A percentile compares a stretch with the other conserved stretches of the same genome.
These are phyloP conservation scores for Abrostola triplasia DNA, from an alignment of 2,888 invertebrate species.

Conservation along the genomic window DNA sequence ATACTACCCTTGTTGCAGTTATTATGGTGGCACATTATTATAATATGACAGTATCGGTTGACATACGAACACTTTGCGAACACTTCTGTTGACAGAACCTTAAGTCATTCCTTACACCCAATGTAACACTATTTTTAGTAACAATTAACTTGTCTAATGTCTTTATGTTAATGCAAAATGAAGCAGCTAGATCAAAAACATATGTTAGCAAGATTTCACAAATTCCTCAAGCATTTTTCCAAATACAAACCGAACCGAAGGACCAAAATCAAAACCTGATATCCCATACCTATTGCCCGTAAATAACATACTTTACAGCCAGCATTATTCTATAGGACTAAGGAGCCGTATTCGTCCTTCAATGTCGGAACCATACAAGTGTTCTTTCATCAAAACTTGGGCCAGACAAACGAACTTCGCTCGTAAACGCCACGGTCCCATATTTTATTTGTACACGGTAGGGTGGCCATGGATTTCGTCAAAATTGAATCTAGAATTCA, in stretches of 20 bases:
- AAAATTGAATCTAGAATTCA: background rate
- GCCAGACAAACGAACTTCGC: conserved; percentile 14
- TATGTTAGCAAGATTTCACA: background rate
- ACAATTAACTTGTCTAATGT: no score
- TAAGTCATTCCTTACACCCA: no score
- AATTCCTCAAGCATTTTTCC: conserved; percentile 11
- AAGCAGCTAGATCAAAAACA: no score
- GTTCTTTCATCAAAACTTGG: conserved; percentile 33
- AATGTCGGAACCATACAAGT: conserved; percentile 26
- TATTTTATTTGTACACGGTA: conserved; percentile 31
- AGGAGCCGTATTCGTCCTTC: conserved; percentile 18
- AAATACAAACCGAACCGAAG: conserved; percentile 1
- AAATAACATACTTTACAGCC: background rate
- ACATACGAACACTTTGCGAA: no score
- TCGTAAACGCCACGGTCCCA: conserved; percentile 29
- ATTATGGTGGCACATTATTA: no score
- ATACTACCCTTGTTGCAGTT: no score
- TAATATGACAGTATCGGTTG: no score
- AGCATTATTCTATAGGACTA: conserved; percentile 3
- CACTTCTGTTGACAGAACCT: no score
- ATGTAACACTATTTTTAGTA: no score
- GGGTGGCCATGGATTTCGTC: conserved; percentile 1
- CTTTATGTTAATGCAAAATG: no score
- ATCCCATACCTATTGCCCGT: background rate
- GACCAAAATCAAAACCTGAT: conserved; percentile 7